Evolutionary conservation across 2,888 invertebrate genomes (phyloP).

Genomic region (Synanthedon vespiformis): DNA sequence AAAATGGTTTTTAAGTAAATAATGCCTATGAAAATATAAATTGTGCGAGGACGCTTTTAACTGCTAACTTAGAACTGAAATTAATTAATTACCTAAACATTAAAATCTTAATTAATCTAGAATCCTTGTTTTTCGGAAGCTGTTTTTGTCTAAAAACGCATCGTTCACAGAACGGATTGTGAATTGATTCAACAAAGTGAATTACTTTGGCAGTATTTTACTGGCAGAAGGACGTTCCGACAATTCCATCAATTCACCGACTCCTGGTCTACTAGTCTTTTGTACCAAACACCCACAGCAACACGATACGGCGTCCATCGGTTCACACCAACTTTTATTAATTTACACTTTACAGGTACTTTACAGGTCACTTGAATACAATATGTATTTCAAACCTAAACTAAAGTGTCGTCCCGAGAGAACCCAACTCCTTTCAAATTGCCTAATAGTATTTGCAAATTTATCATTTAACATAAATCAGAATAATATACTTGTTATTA

Average conservation of each 20-base stretch:
- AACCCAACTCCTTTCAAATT: slow-evolving; percentile 42
- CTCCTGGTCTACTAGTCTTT: slow-evolving; percentile 38
- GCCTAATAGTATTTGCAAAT: neutral
- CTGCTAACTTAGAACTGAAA: slow-evolving; percentile 68
- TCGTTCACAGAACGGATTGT: slow-evolving; percentile 68
- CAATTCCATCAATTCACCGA: slow-evolving; percentile 50
- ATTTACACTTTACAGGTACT: slow-evolving; percentile 70
- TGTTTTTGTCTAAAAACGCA: slow-evolving; percentile 47
- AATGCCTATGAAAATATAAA: slow-evolving; percentile 65
- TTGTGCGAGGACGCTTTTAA: slow-evolving; percentile 54
- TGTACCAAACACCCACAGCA: slow-evolving; percentile 53
- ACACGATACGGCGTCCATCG: slow-evolving; percentile 53
- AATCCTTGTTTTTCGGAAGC: slow-evolving; percentile 62
- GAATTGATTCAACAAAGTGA: slow-evolving; percentile 61
- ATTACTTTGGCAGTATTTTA: slow-evolving; percentile 67
- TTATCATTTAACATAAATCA: too few species aligned
- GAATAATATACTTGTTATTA: too few species aligned
- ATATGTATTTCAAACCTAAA: slow-evolving; percentile 55
- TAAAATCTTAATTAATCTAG: slow-evolving; percentile 55
- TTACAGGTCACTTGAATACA: slow-evolving; percentile 64
- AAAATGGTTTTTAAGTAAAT: slow-evolving; percentile 60
- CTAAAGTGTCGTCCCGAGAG: slow-evolving; percentile 55
- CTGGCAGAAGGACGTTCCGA: slow-evolving; percentile 48
- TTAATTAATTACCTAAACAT: slow-evolving; percentile 59
- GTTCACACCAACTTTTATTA: slow-evolving; percentile 61